phyloP scores from a whole-genome alignment of 2,797 vertebrate genomes.

The Bovichtus diacanthus region DNA sequence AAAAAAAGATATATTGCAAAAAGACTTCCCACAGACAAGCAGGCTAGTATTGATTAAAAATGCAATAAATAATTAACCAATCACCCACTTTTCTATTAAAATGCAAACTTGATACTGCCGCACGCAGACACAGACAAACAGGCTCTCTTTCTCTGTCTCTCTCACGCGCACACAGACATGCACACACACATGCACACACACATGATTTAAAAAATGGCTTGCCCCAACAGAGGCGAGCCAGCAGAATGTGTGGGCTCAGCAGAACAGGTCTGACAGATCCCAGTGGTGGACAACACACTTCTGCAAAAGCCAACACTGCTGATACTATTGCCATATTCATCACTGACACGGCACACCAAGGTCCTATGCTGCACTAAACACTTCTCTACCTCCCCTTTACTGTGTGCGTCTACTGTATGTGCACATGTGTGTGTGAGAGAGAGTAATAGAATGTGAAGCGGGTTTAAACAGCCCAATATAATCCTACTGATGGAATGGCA shows the following conservation, averaged over 20 bases:
- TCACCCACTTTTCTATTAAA: slow-evolving; percentile 18
- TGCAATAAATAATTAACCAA: neutral
- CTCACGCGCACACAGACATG: slow-evolving; percentile 1
- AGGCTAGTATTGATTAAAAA: neutral
- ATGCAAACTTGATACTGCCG: slow-evolving; percentile 17
- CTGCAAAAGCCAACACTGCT: slow-evolving; percentile 70
- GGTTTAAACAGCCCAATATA: slow-evolving; percentile 61
- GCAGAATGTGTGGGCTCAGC: slow-evolving; percentile 77
- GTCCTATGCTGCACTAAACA: slow-evolving; percentile 67
- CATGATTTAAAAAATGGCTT: slow-evolving; percentile 48
- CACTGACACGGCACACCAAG: slow-evolving; percentile 77
- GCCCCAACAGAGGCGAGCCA: slow-evolving; percentile 55
- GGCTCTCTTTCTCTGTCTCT: neutral
- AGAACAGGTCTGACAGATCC: slow-evolving; percentile 74
- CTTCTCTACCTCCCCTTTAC: slow-evolving; percentile 37
- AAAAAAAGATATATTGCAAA: neutral
- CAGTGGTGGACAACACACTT: slow-evolving; percentile 70
- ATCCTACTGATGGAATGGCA: slow-evolving; percentile 64
- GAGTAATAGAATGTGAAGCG: slow-evolving; percentile 53
- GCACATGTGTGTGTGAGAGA: slow-evolving; percentile 2
- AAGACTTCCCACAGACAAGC: slow-evolving; percentile 5
- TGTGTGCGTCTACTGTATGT: slow-evolving; percentile 5
- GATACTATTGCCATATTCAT: slow-evolving; percentile 76
- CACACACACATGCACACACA: slow-evolving; percentile 16
- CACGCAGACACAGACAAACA: neutral